Evolutionary conservation across 2,113 vertebrate genomes (phyloP), one percentile per base, ranked within the genome.

Genomic region (Lophotis ruficrista): DNA sequence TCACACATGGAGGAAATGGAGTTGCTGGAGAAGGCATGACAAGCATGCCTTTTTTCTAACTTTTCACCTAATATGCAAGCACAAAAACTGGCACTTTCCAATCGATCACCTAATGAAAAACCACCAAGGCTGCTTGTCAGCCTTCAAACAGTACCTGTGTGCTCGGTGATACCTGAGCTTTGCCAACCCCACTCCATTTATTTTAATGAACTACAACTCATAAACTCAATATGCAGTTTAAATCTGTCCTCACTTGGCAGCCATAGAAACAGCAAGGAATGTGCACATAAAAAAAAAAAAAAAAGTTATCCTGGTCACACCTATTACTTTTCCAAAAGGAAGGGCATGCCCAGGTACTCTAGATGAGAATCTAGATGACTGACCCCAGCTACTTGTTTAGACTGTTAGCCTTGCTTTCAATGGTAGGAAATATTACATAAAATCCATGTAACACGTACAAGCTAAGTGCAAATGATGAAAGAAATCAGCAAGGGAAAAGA

Each of bases 401-500:
- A 93, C 68, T 84, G 41, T 19, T 78, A 78, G 61, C 19, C 77
- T 75, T 84, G 93, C 82, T 94, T 93, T 87, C 88, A 94, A 93
- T 84, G 89, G 91, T 95, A 94, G 88, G 82, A 96, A 97, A 97
- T 61, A 89, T 90, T 94, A 95, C 88, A 89, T 72, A 95, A 93
- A 95, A 80, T 87, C 78, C 76, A 57, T 79, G 65, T 75, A 92
- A 92, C 87, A 90, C 87, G 57, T 94, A 70, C 68, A 82, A 73
- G 83, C 71, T 93, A 94, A 93, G 78, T 94, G 93, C 45, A 96
- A 96, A 96, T 78, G 92, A 94, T 87, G 93, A 97, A 95, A 97
- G 94, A 96, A 98, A 97, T 96, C 89, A 93, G 79, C 96, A 84
- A 96, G 84, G 82, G 95, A 94, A 94, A 97, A 96, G 84, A 84